Evolutionary conservation across 2,113 vertebrate genomes (phyloP), one percentile per base, ranked within the genome.

Genomic region (Garra rufa): DNA sequence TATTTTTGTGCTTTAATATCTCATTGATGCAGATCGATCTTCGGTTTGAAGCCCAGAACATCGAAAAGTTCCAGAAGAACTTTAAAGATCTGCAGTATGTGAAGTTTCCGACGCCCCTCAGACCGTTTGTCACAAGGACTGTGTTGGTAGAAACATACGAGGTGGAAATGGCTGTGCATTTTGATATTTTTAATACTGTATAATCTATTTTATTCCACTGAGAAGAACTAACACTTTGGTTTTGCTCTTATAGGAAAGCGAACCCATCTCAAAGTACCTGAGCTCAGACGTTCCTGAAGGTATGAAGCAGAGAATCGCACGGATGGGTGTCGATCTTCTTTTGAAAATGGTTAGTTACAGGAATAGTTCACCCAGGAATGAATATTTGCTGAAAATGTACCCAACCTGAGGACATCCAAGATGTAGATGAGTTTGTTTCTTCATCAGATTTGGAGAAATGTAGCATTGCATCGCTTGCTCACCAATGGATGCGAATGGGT

Each of bases 131-230:
- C 84, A 97, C 97, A 0, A 94, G 94, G 76, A 94, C 94, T 7
- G 91, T 99, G 77, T 90, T 99, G 76, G 97, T 99, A 86, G 98
- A 99, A 89, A 99, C 98, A 0, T 99, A 96, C 70, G 97, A 99
- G 92, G 98, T 97, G 88, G 93, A 17, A 48, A 38, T 14, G 75
- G 3, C 44, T 10, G 43, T 52, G 30, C 14, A n/a, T 3, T 9
- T 34, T 38, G 30, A 21, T 50, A 14, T 10, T 73, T 13, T 82
- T 38, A 67, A 67, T 21, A 38, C 21, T 38, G 30, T 24, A 1
- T 46, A 11, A 15, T 2, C 6, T 3, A n/a, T 44, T 34, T 52
- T 5, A 34, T 28, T 34, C 10, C 19, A 34, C 19, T 6, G 13
- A 26, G 43, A 8, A 26, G 34, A 26, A 26, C 34, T 69, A 5